Conservation (phyloP, 2,888 invertebrate genomes). For the Isotomurus palustris region DNA sequence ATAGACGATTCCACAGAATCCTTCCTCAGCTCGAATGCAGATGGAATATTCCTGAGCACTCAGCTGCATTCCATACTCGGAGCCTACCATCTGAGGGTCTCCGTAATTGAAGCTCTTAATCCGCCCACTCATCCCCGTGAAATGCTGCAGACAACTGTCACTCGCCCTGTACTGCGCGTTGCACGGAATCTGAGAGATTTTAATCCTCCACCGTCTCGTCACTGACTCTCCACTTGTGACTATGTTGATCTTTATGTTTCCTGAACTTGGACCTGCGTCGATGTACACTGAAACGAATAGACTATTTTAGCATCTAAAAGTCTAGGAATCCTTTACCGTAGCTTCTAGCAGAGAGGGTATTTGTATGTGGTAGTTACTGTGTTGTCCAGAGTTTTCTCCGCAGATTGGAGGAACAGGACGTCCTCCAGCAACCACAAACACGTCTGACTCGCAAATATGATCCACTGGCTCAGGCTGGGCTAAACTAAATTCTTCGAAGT, state of each 20-base stretch:
- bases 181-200: constrained; percentile 73
- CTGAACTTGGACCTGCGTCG: constrained; percentile 71
- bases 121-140: constrained; percentile 44
- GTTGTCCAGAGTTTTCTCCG: constrained; percentile 47
- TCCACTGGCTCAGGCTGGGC: constrained; percentile 46
- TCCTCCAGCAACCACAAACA: constrained; percentile 47
- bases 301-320: too few species aligned
- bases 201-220: constrained; percentile 71
- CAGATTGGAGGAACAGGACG: constrained; percentile 46
- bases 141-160: constrained; percentile 47
- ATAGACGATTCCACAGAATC: constrained; percentile 46
- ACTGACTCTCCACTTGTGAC: constrained; percentile 72
- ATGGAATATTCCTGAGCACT: constrained; percentile 46
- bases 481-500: constrained; percentile 46
- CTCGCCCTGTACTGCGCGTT: constrained; percentile 61
- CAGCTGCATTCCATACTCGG: constrained; percentile 43
- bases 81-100: constrained; percentile 36
- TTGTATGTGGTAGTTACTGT: constrained; percentile 40
- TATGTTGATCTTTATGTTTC: constrained; percentile 73
- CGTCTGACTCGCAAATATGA: constrained; percentile 46
- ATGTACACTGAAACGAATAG: constrained; percentile 67
- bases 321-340: too few species aligned
- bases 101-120: constrained; percentile 47
- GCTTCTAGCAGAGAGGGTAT: too few species aligned
- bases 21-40: constrained; percentile 46